Evolutionary conservation across 1,140 invertebrate genomes (phyloP), one percentile per base, ranked within the genome.

Genomic region (Zaprionus ghesquierei): DNA sequence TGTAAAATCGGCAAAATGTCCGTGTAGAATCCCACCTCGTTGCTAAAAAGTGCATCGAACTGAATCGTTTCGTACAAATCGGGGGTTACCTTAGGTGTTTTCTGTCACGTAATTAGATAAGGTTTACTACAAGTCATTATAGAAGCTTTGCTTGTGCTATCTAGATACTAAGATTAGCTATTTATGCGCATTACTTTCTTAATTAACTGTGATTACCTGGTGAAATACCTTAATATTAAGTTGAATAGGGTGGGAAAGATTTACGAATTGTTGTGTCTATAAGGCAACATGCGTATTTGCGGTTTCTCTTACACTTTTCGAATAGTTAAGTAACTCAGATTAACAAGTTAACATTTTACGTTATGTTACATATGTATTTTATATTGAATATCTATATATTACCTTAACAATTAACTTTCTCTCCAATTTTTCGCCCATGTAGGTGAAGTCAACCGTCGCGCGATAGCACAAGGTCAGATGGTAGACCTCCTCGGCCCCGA

Each of bases 381-480:
- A 38, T 15, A 38, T 41, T n/a, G 0, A 38, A 4, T 38, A 13
- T 2, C 27, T 46, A 12, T 13, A 23, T 2, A 13, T 20, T 69
- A 89, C 90, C 84, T 91, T 91, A 6, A 91, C 69, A 27, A 90
- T 76, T 22, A 90, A 29, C 50, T 77, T 89, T 2, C 31, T 61
- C 10, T 63, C 54, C 0, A 46, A 9, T n/a, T 54, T 31, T 2
- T 72, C 10, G 0, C 64, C 74, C 1, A 69, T 72, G 29, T 77
- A 89, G 20, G 69, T 54, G 46, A 89, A 79, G n/a, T 35, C 61
- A 0, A 91, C 58, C 0, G 46, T 64, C 0, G 81, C 75, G 0
- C 81, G 33, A 62, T 86, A 91, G 59, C 90, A 91, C 2, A 27
- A 53, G 5, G 90, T 91, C 23, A 91, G 35, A 90, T 91, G 91